Base-by-base conservation (phyloP, 2,888 invertebrate species). In the Napeogenes inachia region DNA sequence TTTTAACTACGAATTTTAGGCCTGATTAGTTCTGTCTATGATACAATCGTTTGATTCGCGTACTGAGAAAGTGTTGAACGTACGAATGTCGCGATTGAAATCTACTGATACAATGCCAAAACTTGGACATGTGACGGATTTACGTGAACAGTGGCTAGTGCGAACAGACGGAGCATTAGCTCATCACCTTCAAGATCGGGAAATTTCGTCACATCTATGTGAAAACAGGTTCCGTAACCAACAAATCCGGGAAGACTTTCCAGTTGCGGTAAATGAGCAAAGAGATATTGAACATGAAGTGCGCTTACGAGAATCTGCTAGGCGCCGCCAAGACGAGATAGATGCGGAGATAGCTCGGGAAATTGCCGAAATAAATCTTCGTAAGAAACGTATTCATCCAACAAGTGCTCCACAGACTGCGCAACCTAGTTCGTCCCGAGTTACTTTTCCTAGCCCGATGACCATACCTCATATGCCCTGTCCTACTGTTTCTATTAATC, bases 161-260 rank as follows among this genome's bases (percentile, higher is more conserved):
- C 82, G 89, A 1, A 71, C 90, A 2, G 91, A 91, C 68, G 90
- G 89, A 0, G 90, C 89, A 38, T 79, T 91, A 54, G 91, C 91
- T 5, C 87, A 90, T 69, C 83, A 87, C 3, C 75, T 91, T 54
- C 91, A 91, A 69, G 91, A 91, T 73, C 84, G 89, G 2, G 91
- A 91, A 73, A 91, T 91, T 61, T 88, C 88, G 0, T 85, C 89
- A 4, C 91, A 90, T 64, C 81, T 91, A 45, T 87, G 87, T 65
- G 90, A 89, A 71, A 91, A 91, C 72, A 77, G 89, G 67, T 85
- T 76, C 68, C 81, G 91, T 10, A 91, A 91, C 71, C 90, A 90
- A 69, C 90, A 87, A 73, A 91, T 91, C 56, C 81, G 91, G 2
- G 91, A 90, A 62, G 91, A 91, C 70, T 91, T 90, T 62, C 91